phyloP scores from a whole-genome alignment of 2,113 vertebrate genomes.

The Eonycteris spelaea region DNA sequence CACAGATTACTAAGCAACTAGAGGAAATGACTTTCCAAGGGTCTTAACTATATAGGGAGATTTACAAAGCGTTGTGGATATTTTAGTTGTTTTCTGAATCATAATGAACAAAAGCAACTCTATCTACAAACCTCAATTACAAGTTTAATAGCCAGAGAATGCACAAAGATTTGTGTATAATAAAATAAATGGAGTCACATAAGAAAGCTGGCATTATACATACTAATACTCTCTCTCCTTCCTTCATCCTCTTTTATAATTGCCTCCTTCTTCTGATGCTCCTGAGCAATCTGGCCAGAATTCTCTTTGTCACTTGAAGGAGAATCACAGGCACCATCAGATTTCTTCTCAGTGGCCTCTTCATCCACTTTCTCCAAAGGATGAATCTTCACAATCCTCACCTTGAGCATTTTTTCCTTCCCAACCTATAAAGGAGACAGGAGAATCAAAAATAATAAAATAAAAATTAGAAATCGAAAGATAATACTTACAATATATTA shows the following conservation, averaged over 20 bases:
- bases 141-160: not conserved
- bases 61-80: not conserved
- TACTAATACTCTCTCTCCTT: constrained; percentile 91
- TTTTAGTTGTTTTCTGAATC: constrained; percentile 17
- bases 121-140: not conserved
- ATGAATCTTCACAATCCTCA: constrained; percentile 92
- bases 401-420: constrained; percentile 92
- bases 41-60: not conserved
- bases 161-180: not conserved
- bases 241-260: constrained; percentile 89
- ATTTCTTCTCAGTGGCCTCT: constrained; percentile 90
- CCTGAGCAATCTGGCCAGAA: constrained; percentile 87
- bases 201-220: constrained; percentile 76
- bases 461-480: not conserved
- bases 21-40: not conserved
- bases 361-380: constrained; percentile 90
- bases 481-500: not conserved
- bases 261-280: constrained; percentile 91
- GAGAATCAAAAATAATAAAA: not conserved
- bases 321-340: constrained; percentile 94
- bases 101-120: not conserved
- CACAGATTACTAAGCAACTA: not conserved
- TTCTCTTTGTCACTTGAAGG: constrained; percentile 99
- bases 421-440: constrained; percentile 84
- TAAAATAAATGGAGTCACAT: not conserved